These are phyloP conservation scores for Trichopoda pennipes DNA, from an alignment of 2,888 invertebrate genomes.

Conservation along the genomic window DNA sequence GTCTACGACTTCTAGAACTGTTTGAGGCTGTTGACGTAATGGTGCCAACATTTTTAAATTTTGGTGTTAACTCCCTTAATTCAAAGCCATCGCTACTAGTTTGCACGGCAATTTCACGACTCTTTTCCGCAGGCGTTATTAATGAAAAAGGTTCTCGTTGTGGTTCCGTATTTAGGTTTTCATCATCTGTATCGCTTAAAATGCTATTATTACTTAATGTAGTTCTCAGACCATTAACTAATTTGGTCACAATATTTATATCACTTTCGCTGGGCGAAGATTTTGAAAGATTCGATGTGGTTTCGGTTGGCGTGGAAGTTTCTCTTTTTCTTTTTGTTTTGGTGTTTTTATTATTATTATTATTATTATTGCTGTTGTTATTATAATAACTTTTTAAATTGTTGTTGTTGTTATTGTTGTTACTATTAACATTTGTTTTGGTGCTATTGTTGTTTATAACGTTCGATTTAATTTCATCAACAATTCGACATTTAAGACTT, in stretches of 20 bases:
- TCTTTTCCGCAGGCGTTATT: constrained; percentile 47
- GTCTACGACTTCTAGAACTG: constrained; percentile 71
- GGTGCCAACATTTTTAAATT: constrained; percentile 74
- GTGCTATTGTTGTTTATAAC: constrained; percentile 53
- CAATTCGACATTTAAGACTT: constrained; percentile 73
- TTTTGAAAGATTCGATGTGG: constrained; percentile 65
- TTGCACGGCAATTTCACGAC: constrained; percentile 78
- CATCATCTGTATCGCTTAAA: constrained; percentile 67
- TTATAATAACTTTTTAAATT: constrained; percentile 47
- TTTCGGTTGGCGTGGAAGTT: constrained; percentile 66
- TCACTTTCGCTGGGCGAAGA: constrained; percentile 61
- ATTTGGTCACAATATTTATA: constrained; percentile 52
- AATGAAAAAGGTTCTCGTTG: constrained; percentile 26
- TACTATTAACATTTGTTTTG: constrained; percentile 38
- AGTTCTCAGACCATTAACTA: constrained; percentile 64
- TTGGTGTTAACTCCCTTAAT: constrained; percentile 73
- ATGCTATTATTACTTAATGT: constrained; percentile 38
- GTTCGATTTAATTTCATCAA: constrained; percentile 70
- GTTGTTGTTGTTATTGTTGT: constrained; percentile 62
- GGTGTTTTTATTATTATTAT: constrained; percentile 49
- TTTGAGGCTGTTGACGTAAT: constrained; percentile 73
- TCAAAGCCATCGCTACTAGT: constrained; percentile 78
- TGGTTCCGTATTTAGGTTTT: constrained; percentile 63
- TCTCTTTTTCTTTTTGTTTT: constrained; percentile 64
- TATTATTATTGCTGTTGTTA: constrained; percentile 41